These are phyloP conservation scores for Xenentodon cancila DNA, from an alignment of 2,797 vertebrate species.

Conservation along the genomic window DNA sequence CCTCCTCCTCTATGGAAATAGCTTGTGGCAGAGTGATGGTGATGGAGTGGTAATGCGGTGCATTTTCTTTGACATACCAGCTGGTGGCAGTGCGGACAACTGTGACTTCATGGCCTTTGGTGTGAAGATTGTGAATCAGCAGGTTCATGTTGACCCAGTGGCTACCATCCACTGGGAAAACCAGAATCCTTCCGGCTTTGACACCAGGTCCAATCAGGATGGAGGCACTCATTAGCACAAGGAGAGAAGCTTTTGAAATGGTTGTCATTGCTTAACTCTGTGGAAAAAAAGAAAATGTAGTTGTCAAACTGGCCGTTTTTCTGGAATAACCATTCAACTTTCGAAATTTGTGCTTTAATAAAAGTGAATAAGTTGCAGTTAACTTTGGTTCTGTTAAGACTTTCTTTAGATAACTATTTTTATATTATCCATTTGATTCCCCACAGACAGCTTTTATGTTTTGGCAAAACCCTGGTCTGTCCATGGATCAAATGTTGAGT, in stretches of 20 bases:
- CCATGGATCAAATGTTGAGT: no score
- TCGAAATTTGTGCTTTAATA: not conserved
- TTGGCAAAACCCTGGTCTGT: no score
- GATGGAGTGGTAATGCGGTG: constrained; percentile 71
- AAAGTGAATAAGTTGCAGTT: not conserved
- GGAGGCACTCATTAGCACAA: constrained; percentile 35
- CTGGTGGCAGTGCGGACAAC: constrained; percentile 74
- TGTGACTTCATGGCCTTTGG: constrained; percentile 74
- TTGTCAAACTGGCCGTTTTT: not conserved
- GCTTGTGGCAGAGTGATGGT: constrained; percentile 66
- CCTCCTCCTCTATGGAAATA: constrained; percentile 65
- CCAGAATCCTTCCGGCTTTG: constrained; percentile 72
- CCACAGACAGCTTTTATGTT: no score
- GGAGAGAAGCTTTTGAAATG: constrained; percentile 13
- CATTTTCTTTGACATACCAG: constrained; percentile 79
- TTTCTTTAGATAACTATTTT: no score
- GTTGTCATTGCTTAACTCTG: constrained; percentile 54
- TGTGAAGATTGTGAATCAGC: constrained; percentile 70
- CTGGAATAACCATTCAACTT: not conserved
- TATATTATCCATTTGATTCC: no score
- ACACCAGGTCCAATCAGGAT: constrained; percentile 30
- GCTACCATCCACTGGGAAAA: constrained; percentile 82
- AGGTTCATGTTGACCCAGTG: constrained; percentile 85
- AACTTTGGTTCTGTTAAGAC: no score
- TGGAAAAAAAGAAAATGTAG: not conserved